Evolutionary conservation across 2,888 invertebrate genomes (phyloP), one percentile per base, ranked within the genome.

Genomic region (Megastigmus dorsalis): DNA sequence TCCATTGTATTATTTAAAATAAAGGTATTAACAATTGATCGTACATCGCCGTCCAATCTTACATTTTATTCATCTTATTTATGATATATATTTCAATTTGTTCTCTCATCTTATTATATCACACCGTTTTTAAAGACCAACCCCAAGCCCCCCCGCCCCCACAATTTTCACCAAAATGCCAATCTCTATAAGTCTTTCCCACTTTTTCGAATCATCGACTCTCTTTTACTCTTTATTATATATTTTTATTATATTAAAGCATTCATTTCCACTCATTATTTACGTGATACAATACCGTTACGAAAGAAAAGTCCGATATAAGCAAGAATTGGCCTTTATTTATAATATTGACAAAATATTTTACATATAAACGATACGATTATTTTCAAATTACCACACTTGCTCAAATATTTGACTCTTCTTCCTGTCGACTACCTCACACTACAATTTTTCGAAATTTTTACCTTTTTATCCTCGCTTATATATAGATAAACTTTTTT

Each of bases 391-490:
- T n/a, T n/a, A n/a, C n/a, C n/a, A n/a, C n/a, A n/a, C n/a, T n/a
- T n/a, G n/a, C n/a, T n/a, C n/a, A n/a, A n/a, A n/a, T 57, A 48
- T 63, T 65, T 45, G 48, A 57, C 57, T 65, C 38, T 65, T 70
- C 48, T 45, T 13, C 30, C 26, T 50, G 30, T 38, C 9, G 10
- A 18, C 4, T 26, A 30, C 23, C 18, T 36, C 20, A 54, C 45
- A 60, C 28, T 36, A 60, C 45, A 67, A 48, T 59, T 65, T 71
- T 41, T 26, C 23, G 5, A 33, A 67, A 55, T 33, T 55, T 59
- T 50, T 66, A 30, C 55, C 28, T 78, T 77, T 79, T 78, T 74
- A 77, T 76, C 55, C 66, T 74, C 77, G 70, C 69, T 74, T 74
- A 30, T 74, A 77, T 71, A 63, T n/a, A 38, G 43, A 30, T 62